These are phyloP conservation scores for Prunella fulvescens DNA, from an alignment of 2,113 vertebrate species.

Conservation along the genomic window DNA sequence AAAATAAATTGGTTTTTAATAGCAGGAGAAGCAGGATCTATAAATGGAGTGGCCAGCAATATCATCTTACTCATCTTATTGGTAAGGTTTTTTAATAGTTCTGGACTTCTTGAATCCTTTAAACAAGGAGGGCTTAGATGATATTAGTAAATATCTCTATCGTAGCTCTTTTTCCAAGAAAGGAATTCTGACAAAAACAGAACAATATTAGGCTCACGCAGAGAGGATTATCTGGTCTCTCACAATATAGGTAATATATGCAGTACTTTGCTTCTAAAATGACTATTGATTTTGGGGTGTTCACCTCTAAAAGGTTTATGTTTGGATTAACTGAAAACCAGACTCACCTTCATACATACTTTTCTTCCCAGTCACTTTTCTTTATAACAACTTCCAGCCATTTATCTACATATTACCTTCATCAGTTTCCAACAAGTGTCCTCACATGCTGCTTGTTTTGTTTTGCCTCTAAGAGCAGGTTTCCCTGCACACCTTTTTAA, in stretches of 20 bases:
- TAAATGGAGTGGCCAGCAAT: background rate
- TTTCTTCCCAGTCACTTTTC: background rate
- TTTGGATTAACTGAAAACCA: background rate
- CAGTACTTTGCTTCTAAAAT: background rate
- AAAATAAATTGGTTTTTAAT: background rate
- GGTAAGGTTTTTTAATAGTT: background rate
- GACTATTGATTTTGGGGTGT: background rate
- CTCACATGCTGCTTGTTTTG: rapidly evolving
- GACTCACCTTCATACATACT: background rate
- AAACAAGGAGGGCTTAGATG: background rate
- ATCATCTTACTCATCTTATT: background rate
- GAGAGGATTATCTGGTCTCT: background rate
- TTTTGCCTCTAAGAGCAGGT: background rate
- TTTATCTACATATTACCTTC: background rate
- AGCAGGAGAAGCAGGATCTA: background rate
- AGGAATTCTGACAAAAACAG: background rate
- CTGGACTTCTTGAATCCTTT: background rate
- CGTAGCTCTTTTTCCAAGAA: background rate
- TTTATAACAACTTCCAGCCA: background rate
- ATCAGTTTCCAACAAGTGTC: background rate
- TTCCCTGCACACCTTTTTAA: background rate
- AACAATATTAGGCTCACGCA: background rate
- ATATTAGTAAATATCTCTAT: background rate
- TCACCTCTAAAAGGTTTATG: background rate
- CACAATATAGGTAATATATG: background rate